Percentiles rank a stretch among this genome's conserved stretches.
Evolutionary conservation across 2,113 vertebrate genomes (phyloP).

Genomic region (Bubo scandiacus): DNA sequence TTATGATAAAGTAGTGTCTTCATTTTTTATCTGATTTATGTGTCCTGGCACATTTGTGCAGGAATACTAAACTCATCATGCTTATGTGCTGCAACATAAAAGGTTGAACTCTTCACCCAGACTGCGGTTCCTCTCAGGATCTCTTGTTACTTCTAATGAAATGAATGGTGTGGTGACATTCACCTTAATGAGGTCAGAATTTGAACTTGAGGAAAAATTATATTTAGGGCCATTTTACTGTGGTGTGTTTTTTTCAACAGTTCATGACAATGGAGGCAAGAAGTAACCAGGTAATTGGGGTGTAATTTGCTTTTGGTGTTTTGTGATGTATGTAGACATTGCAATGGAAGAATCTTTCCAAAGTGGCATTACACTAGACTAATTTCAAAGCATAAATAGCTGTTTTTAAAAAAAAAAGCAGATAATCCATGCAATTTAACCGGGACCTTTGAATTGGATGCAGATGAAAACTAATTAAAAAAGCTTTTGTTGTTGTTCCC

Average conservation of each 20-base stretch:
- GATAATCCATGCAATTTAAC: not conserved
- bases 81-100: not conserved
- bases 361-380: rapidly evolving
- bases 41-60: not conserved
- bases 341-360: not conserved
- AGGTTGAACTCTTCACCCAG: not conserved
- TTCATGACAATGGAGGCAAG: not conserved
- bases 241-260: not conserved
- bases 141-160: not conserved
- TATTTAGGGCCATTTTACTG: not conserved
- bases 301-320: not conserved
- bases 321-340: not conserved
- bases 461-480: not conserved
- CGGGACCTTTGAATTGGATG: not conserved
- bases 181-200: not conserved
- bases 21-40: not conserved
- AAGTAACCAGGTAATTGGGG: not conserved
- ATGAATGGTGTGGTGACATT: not conserved
- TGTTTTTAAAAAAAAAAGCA: not conserved
- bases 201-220: not conserved
- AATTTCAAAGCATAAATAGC: not conserved
- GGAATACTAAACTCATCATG: not conserved
- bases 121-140: not conserved
- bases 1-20: not conserved
- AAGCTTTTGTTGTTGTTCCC: not conserved